Conservation (phyloP, 2,113 vertebrate species). For the Peromyscus maniculatus region DNA sequence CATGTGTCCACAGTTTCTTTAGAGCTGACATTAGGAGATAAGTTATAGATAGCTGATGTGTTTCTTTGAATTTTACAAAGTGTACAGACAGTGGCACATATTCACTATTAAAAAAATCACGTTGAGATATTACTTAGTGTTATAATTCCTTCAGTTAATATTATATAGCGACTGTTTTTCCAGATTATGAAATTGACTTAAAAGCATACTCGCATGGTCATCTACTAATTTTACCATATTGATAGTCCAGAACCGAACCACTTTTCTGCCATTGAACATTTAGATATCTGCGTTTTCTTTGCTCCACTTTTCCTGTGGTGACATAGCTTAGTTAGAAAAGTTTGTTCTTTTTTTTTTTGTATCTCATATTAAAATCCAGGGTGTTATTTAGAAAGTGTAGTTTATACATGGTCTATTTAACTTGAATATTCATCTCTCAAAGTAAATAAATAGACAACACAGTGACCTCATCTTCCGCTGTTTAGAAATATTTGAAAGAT, state of each 20-base stretch:
- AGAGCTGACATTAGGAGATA: background rate
- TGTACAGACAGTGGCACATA: background rate
- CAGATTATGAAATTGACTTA: background rate
- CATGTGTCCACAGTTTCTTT: background rate
- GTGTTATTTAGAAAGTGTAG: background rate
- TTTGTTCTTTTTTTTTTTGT: background rate
- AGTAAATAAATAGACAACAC: constrained; percentile 36
- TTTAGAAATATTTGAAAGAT: constrained; percentile 64
- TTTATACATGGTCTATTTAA: background rate
- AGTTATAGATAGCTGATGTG: background rate
- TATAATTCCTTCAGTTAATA: background rate
- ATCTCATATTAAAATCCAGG: background rate
- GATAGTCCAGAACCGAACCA: background rate
- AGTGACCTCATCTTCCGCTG: background rate
- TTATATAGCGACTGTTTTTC: constrained; percentile 5
- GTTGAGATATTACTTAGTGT: background rate
- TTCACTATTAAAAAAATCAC: background rate
- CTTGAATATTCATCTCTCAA: constrained; percentile 10
- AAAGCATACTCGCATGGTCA: background rate
- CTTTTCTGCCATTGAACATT: background rate
- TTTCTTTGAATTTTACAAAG: background rate
- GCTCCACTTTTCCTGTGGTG: background rate
- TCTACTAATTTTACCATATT: background rate
- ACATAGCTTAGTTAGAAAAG: background rate
- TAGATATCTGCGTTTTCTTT: background rate